Evolutionary conservation across 1,140 invertebrate species (phyloP), one percentile per base, ranked within the genome.

Genomic region (Uloborus diversus): DNA sequence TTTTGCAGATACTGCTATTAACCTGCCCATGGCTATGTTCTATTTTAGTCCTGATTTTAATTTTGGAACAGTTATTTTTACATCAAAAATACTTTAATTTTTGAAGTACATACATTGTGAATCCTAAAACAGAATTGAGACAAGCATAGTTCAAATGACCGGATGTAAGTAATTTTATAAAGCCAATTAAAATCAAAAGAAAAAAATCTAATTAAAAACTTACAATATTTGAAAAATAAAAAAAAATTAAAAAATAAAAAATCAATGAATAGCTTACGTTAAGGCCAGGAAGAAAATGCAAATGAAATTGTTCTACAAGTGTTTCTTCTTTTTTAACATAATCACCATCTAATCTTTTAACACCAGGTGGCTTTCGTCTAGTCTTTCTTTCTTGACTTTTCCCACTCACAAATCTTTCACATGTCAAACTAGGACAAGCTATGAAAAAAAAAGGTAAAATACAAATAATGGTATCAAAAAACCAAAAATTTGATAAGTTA

Each of bases 271-370:
- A 5, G 23, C 70, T 81, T 88, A 94, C 93, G 89, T 94, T 91
- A 75, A 94, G 86, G 3, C 93, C 93, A n/a, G 93, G 93, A 87
- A 94, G 93, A 85, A 92, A 94, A 78, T 92, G 57, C 27, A 91
- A 85, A n/a, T 83, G 90, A 66, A 87, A 86, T 85, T 95, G 93
- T 0, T 89, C 90, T 0, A 88, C 92, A 49, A 94, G 84, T 66
- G 93, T 90, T 33, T 89, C 90, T n/a, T 92, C 92, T 20, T 87
- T 82, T 32, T 89, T 85, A 42, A 94, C 93, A 71, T 66, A 83
- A 79, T 88, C 82, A 4, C 93, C 93, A 84, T 94, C 92, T 70
- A 91, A 89, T 35, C 89, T 87, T 84, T 90, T 91, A 88, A 90
- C 91, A 17, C 92, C 92, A 85, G 93, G 89, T 82, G 91, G 91